These are phyloP conservation scores for Esperia sulphurella DNA, from an alignment of 2,888 invertebrate species.

Conservation along the genomic window DNA sequence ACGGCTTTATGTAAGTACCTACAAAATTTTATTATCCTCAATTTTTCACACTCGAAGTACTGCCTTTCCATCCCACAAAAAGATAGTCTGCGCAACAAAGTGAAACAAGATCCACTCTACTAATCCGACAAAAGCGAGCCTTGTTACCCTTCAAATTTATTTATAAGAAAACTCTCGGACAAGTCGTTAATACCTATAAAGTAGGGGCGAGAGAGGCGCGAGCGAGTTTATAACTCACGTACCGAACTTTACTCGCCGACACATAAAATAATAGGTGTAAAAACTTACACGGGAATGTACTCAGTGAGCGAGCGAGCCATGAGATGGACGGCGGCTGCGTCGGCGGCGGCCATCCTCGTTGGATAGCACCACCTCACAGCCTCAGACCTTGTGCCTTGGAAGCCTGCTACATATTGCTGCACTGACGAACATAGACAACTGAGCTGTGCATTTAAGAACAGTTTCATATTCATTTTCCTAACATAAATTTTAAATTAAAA, in stretches of 20 bases:
- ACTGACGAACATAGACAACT: not conserved
- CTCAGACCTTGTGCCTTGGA: too few relatives aligned
- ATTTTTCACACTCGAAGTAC: slow-evolving; percentile 34
- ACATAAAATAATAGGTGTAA: slow-evolving; percentile 80
- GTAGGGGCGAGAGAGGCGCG: slow-evolving; percentile 79
- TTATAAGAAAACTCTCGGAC: slow-evolving; percentile 80
- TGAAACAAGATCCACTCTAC: slow-evolving; percentile 79
- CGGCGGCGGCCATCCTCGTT: slow-evolving; percentile 31
- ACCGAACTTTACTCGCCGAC: slow-evolving; percentile 80
- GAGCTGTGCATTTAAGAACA: slow-evolving; percentile 23
- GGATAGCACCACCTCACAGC: slow-evolving; percentile 9
- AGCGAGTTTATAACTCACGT: slow-evolving; percentile 80
- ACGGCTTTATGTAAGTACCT: too few relatives aligned
- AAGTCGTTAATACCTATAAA: slow-evolving; percentile 80
- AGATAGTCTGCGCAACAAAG: slow-evolving; percentile 73
- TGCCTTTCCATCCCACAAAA: slow-evolving; percentile 64
- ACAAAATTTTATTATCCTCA: too few relatives aligned
- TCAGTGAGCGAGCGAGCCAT: slow-evolving; percentile 70
- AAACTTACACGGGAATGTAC: slow-evolving; percentile 80
- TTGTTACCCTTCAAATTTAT: slow-evolving; percentile 80
- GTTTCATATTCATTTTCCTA: slow-evolving; percentile 24
- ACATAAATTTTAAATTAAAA: slow-evolving; percentile 25
- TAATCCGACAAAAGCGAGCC: slow-evolving; percentile 80
- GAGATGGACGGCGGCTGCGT: slow-evolving; percentile 75
- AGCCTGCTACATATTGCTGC: too few relatives aligned